Evolutionary conservation across 2,797 vertebrate genomes (phyloP), one percentile per base, ranked within the genome.

Genomic region (Acridotheres tristis): DNA sequence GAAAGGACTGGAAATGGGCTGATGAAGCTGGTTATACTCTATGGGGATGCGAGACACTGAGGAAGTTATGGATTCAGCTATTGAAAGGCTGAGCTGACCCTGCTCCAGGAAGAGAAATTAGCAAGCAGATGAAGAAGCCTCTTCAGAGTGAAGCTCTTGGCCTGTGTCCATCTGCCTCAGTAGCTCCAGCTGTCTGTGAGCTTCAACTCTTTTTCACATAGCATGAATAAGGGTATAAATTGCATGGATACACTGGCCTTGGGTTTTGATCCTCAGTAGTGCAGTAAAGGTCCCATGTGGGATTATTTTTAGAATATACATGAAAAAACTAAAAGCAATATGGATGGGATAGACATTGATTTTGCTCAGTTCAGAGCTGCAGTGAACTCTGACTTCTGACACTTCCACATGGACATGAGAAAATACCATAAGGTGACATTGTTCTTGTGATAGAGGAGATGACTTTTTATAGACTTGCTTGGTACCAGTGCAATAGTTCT

Each of bases 341-440:
- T 26, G 15, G 22, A 25, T 51, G 10, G 25, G 34, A 3, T 27
- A 69, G 47, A 12, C 6, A 14, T 16, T 25, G 16, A 16, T 89
- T 92, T 72, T 69, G 5, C 53, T 59, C 42, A 43, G 50, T 45
- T 87, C 66, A 43, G 47, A 81, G 9, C 6, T 83, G 26, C 53
- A 45, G 29, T 48, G 48, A 88, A 5, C 16, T 59, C 29, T 62
- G 57, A 30, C 16, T 40, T 71, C 40, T 76, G 57, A 42, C 14
- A 17, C n/a, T 76, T 62, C 13, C 26, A 59, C 9, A 6, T 4
- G 3, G 30, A 38, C 14, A 2, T 34, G 7, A 62, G 10, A 69
- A 72, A 82, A 62, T 27, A 36, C 4, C 0, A 0, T 23, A 32
- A 69, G 11, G 7, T 21, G 22, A 57, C 48, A 7, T 4, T 87